Evolutionary conservation across 1,140 invertebrate genomes (phyloP).

Genomic region (Caerostris extrusa): DNA sequence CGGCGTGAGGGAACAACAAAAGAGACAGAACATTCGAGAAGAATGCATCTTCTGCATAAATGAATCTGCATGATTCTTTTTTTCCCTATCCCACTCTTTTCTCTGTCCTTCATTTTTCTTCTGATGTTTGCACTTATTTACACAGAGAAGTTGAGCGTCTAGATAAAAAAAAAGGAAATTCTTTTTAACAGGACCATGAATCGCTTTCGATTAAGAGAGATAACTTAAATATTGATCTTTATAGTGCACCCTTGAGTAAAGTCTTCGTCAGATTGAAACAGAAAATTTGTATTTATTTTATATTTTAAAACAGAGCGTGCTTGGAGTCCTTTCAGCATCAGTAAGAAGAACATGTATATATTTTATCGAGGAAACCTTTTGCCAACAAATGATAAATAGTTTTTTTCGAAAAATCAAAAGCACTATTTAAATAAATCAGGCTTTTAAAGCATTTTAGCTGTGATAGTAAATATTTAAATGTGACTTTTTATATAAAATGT

Average conservation of each 20-base stretch:
- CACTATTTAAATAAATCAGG: too few relatives aligned
- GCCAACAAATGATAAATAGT: neutral
- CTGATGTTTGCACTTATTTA: constrained; percentile 29
- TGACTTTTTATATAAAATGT: too few relatives aligned
- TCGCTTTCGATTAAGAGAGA: neutral
- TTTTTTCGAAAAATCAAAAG: neutral
- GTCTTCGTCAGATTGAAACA: neutral
- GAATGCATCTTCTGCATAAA: constrained; percentile 54
- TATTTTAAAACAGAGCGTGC: neutral
- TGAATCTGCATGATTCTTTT: neutral
- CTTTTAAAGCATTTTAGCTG: too few relatives aligned
- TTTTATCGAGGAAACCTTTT: neutral
- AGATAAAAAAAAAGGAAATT: neutral
- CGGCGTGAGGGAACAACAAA: constrained; percentile 4
- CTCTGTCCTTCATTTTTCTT: neutral
- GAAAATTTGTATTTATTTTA: neutral
- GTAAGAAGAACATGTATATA: neutral
- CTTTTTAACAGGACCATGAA: neutral
- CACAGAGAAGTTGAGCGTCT: neutral
- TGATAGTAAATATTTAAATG: too few relatives aligned
- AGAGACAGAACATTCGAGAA: neutral
- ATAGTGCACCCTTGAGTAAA: neutral
- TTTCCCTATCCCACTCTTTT: neutral
- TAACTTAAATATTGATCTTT: constrained; percentile 9
- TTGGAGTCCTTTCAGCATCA: too few relatives aligned